Conservation (phyloP, 2,113 vertebrate species). For the Ceyx cyanopectus region DNA sequence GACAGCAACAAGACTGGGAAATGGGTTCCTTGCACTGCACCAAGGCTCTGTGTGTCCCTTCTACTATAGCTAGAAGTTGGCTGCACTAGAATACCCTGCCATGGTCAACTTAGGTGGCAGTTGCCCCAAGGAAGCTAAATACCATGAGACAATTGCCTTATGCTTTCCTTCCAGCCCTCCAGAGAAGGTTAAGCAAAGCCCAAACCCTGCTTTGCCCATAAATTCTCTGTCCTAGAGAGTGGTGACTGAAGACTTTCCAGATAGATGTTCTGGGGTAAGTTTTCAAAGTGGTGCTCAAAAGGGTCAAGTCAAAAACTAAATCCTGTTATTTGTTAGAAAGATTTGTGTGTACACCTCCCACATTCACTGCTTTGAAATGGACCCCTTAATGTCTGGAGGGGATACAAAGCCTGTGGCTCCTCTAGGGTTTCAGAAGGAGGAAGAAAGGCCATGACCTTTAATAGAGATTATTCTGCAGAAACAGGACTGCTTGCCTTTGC, state of each 20-base stretch:
- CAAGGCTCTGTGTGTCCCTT: not conserved
- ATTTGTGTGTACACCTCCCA: not conserved
- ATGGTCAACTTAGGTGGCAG: not conserved
- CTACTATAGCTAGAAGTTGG: not conserved
- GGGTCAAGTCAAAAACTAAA: constrained; percentile 28
- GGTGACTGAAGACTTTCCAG: constrained; percentile 39
- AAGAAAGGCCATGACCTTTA: constrained; percentile 38
- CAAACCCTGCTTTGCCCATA: not conserved
- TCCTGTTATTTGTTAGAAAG: constrained; percentile 26
- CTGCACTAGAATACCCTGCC: not conserved
- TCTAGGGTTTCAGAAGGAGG: constrained; percentile 49
- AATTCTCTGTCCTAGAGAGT: not conserved
- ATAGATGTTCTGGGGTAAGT: constrained; percentile 4
- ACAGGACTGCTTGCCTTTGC: not conserved
- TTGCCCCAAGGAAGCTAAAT: not conserved
- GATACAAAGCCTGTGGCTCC: not conserved
- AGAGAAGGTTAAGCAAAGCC: constrained; percentile 11
- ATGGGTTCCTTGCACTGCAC: not conserved
- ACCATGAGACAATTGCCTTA: not conserved
- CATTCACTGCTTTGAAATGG: constrained; percentile 48
- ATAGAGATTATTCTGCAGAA: constrained; percentile 33
- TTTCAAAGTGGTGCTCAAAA: constrained; percentile 29
- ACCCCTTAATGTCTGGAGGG: constrained; percentile 3
- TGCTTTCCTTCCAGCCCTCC: not conserved
- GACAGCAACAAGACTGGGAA: not conserved